These are phyloP conservation scores for Drosophila leonis DNA, from an alignment of 2,888 invertebrate genomes.

Conservation along the genomic window DNA sequence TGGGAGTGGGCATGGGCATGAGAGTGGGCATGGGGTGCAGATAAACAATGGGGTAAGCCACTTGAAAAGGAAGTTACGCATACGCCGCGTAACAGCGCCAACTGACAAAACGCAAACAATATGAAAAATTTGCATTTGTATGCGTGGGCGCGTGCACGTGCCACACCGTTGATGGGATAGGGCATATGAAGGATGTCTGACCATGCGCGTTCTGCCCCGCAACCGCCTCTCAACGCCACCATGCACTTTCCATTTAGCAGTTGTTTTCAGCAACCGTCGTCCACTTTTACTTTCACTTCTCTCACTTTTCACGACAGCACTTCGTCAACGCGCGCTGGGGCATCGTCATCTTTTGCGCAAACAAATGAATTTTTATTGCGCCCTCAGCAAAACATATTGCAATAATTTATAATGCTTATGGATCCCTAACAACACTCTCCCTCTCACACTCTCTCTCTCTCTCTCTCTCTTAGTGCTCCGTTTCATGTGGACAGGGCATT, in stretches of 20 bases:
- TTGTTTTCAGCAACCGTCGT: slow-evolving; percentile 11
- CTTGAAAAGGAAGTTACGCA: slow-evolving; percentile 49
- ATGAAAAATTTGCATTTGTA: slow-evolving; percentile 68
- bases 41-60: slow-evolving; percentile 57
- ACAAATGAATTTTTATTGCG: slow-evolving; percentile 70
- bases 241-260: slow-evolving; percentile 6
- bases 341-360: slow-evolving; percentile 65
- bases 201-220: neutral
- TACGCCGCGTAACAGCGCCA: slow-evolving; percentile 54
- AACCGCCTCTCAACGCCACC: neutral
- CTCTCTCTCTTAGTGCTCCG: slow-evolving; percentile 91
- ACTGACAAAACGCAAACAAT: slow-evolving; percentile 64
- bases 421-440: slow-evolving; percentile 2
- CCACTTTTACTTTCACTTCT: slow-evolving; percentile 58
- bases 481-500: slow-evolving; percentile 94
- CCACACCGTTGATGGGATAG: slow-evolving; percentile 9
- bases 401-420: slow-evolving; percentile 76
- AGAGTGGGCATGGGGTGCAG: slow-evolving; percentile 10
- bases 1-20: neutral
- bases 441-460: neutral
- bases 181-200: neutral
- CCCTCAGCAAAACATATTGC: slow-evolving; percentile 67
- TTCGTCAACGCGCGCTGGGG: slow-evolving; percentile 51
- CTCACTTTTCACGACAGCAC: slow-evolving; percentile 45
- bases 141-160: slow-evolving; percentile 61